phyloP scores from a whole-genome alignment of 2,888 invertebrate genomes.

The Ptilodon capucinus region DNA sequence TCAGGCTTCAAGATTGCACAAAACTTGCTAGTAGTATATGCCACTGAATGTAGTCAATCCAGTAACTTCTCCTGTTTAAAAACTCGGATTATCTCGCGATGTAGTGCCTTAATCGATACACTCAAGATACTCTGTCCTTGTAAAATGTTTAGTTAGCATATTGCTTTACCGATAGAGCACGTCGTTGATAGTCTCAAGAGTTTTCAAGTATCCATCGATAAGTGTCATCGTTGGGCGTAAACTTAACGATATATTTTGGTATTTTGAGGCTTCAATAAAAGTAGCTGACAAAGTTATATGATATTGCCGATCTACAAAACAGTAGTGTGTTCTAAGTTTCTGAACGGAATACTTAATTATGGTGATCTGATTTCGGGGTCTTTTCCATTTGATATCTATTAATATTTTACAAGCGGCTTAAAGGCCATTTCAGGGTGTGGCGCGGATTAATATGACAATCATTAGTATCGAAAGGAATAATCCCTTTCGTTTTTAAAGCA shows the following conservation, averaged over 20 bases:
- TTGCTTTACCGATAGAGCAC: constrained; percentile 24
- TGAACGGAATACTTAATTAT: not conserved
- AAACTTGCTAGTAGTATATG: no score
- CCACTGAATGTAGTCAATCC: no score
- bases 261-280: not conserved
- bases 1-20: no score
- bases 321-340: not conserved
- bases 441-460: no score
- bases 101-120: constrained; percentile 11
- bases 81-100: not conserved
- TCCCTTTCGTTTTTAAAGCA: not conserved
- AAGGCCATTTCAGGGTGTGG: no score
- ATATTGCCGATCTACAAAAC: no score
- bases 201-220: not conserved
- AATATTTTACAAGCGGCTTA: not conserved
- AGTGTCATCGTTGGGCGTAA: not conserved
- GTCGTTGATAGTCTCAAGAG: constrained; percentile 11
- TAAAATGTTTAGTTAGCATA: constrained; percentile 12
- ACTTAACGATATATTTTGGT: not conserved
- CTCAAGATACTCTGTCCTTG: not conserved
- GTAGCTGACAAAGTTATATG: not conserved
- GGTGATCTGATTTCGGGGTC: not conserved
- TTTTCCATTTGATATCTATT: not conserved
- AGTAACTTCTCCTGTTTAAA: no score
- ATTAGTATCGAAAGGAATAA: not conserved